Conservation (phyloP, 2,797 vertebrate genomes). For the Toxotes lorentzi region DNA sequence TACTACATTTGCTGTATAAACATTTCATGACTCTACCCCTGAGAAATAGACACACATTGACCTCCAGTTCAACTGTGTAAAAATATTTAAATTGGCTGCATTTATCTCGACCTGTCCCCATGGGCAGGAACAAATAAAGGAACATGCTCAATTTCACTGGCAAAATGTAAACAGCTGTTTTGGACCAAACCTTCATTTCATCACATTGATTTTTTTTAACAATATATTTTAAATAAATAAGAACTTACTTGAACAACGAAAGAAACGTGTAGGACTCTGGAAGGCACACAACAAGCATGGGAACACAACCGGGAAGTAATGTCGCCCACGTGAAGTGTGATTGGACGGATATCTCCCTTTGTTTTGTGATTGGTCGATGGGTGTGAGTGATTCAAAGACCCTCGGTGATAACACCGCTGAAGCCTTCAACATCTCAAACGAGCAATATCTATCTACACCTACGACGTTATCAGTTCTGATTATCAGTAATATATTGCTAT, state of each 20-base stretch:
- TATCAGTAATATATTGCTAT: no score
- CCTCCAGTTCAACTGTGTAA: neutral
- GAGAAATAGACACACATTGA: neutral
- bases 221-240: neutral
- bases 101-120: neutral
- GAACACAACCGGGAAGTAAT: slow-evolving; percentile 66
- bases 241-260: slow-evolving; percentile 35
- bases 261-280: neutral
- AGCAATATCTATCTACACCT: no score
- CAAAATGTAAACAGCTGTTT: neutral
- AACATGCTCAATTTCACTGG: neutral
- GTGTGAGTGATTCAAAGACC: slow-evolving; percentile 1
- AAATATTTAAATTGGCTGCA: neutral
- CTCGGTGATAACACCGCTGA: neutral
- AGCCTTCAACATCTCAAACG: neutral
- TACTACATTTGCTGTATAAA: neutral
- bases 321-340: neutral
- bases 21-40: neutral
- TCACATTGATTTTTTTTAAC: neutral
- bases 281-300: slow-evolving; percentile 48
- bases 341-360: slow-evolving; percentile 50
- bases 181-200: rapidly evolving
- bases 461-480: no score
- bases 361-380: slow-evolving; percentile 59
- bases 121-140: neutral